Evolutionary conservation across 2,888 invertebrate species (phyloP), one percentile per base, ranked within the genome.

Genomic region (Nomada fucata): DNA sequence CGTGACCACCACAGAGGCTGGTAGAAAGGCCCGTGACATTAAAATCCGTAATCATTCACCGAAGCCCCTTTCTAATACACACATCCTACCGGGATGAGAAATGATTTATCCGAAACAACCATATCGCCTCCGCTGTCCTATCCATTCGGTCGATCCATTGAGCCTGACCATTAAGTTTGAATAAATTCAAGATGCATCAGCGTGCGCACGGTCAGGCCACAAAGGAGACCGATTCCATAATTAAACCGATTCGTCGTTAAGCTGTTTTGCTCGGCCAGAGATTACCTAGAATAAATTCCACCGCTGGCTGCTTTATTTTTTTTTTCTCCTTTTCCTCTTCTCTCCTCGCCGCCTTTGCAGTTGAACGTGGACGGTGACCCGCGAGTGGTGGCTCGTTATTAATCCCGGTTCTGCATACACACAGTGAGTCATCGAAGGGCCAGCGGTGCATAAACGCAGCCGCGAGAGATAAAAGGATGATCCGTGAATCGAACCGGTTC

Each of bases 401-500:
- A 79, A 79, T 79, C 63, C 64, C 59, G 36, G 50, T 47, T 64
- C 20, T 78, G 53, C 67, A 55, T 64, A 75, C 63, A 57, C 42
- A 29, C 50, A 55, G 77, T 74, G 81, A 81, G 78, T 78, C 80
- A 79, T 61, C 79, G 69, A 15, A 23, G 50, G 29, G 2, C 47
- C 9, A 11, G 26, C 63, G n/a, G 23, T 20, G 50, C 26, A 23
- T 20, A 74, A 73, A 70, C 44, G 50, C 26, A 72, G 52, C 47
- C 60, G 78, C 57, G 64, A 76, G 44, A 29, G 64, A 77, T 60
- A 72, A 36, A 55, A 53, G 75, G 77, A 84, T 84, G 77, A 83
- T 84, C 83, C 77, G 64, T 44, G 69, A 68, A 75, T 78, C 83
- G 80, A 84, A 84, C 83, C 84, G 84, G 84, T 84, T 83, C 79